phyloP scores from a whole-genome alignment of 2,113 vertebrate genomes.

The Loxodonta africana region DNA sequence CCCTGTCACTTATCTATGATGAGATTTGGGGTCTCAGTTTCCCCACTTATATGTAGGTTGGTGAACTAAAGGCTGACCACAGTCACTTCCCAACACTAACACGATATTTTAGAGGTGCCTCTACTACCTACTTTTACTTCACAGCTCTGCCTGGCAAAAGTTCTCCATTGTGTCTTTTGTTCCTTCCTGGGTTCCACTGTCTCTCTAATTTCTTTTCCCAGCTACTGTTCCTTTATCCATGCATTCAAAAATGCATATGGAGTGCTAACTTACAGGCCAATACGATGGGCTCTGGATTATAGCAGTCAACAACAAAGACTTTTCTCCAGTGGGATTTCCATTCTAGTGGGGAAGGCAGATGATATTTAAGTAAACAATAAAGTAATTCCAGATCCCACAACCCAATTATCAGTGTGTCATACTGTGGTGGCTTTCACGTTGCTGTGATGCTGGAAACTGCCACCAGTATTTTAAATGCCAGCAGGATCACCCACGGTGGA shows the following conservation, averaged over 20 bases:
- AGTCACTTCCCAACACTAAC: neutral
- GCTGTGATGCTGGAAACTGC: too few species aligned
- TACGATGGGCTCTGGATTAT: neutral
- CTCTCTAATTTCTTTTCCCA: too few species aligned
- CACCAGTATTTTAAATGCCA: too few species aligned
- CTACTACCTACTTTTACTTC: rapidly evolving
- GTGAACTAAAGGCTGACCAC: neutral
- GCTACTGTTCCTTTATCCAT: neutral
- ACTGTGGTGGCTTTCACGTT: too few species aligned
- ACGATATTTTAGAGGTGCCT: neutral
- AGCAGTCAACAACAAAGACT: too few species aligned
- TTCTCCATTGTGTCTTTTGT: rapidly evolving
- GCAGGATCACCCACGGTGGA: too few species aligned
- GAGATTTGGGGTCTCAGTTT: neutral
- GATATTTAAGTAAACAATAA: neutral
- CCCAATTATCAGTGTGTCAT: too few species aligned
- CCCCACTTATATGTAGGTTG: neutral
- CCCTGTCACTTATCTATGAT: neutral
- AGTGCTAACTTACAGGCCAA: rapidly evolving
- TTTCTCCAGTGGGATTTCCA: neutral
- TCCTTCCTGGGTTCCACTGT: neutral
- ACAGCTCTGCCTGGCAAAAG: neutral
- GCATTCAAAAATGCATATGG: neutral
- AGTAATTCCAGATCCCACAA: neutral
- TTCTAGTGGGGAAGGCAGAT: too few species aligned